Evolutionary conservation across 2,888 invertebrate genomes (phyloP).

Genomic region (Folsomia candida): DNA sequence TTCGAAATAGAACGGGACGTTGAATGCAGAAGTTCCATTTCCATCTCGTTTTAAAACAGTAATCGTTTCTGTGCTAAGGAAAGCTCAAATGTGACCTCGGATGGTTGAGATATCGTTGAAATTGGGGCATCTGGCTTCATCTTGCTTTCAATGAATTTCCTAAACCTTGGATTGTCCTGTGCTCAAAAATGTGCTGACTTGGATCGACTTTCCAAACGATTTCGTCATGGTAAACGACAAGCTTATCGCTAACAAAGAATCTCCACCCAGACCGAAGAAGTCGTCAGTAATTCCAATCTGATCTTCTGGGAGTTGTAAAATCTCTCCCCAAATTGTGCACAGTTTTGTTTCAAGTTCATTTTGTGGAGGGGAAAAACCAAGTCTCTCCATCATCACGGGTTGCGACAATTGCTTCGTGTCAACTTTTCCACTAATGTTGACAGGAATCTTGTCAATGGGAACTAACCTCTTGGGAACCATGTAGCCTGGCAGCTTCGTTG

Average conservation of each 20-base stretch:
- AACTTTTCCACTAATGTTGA: conserved; percentile 20
- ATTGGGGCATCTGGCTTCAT: too few relatives aligned
- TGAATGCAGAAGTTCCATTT: too few relatives aligned
- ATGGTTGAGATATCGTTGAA: too few relatives aligned
- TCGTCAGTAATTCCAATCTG: conserved; percentile 12
- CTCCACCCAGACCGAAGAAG: conserved; percentile 31
- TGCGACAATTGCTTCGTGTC: conserved; percentile 11
- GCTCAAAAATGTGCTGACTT: too few relatives aligned
- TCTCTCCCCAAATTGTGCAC: conserved; percentile 12
- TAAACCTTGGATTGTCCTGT: too few relatives aligned
- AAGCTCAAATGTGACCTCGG: too few relatives aligned
- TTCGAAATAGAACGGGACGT: too few relatives aligned
- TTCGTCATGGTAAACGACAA: conserved; percentile 5
- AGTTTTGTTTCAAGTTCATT: conserved; percentile 8
- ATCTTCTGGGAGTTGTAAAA: conserved; percentile 3
- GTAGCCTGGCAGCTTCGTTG: conserved; percentile 15
- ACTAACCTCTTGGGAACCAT: conserved; percentile 22
- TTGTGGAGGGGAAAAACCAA: not conserved
- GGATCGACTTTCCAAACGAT: not conserved
- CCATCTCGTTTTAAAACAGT: too few relatives aligned
- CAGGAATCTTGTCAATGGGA: conserved; percentile 10
- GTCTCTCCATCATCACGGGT: not conserved
- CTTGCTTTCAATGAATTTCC: too few relatives aligned
- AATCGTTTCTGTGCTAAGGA: too few relatives aligned
- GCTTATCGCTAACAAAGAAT: conserved; percentile 13